Evolutionary conservation across 2,888 invertebrate species (phyloP), one percentile per base, ranked within the genome.

Genomic region (Dolichopus griseipennis): DNA sequence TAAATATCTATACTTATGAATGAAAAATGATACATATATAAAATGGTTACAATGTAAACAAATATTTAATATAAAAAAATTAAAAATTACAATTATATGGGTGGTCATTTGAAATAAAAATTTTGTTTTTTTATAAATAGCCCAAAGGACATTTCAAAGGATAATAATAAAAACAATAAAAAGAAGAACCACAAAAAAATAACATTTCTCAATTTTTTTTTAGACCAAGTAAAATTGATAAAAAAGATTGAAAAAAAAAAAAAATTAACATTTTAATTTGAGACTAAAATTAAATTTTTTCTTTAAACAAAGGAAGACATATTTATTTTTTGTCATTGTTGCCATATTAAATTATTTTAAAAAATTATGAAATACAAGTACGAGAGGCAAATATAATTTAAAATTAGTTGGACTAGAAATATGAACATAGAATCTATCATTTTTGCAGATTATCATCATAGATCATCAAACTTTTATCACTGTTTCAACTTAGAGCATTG

Each of bases 251-350:
- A 18, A 52, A 9, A 52, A 52, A 43, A 10, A 12, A 43, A 15
- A 52, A 52, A 52, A 52, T 52, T 52, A 52, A 52, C 52, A 52
- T 52, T 52, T 52, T 52, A 52, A 52, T 52, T 52, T 52, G n/a
- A 52, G 52, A 52, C 52, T 18, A 52, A 52, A 41, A 52, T 52
- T n/a, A 18, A 52, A 52, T 52, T 52, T 43, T 18, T 15, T 52
- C 27, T 27, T n/a, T 27, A 27, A 27, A 27, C n/a, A 18, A 52
- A 52, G 52, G 18, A 27, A 27, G 27, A 41, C 8, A 41, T 41
- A 12, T 41, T n/a, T n/a, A n/a, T n/a, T n/a, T n/a, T 4, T 2
- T 12, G 8, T 7, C 5, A 12, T 41, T 41, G 41, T 41, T 12
- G 9, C 12, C 15, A 41, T 41, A 41, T 5, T 12, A 41, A 52